Base-by-base conservation (phyloP, 2,888 invertebrate genomes). In the Himalopsyche japonica region DNA sequence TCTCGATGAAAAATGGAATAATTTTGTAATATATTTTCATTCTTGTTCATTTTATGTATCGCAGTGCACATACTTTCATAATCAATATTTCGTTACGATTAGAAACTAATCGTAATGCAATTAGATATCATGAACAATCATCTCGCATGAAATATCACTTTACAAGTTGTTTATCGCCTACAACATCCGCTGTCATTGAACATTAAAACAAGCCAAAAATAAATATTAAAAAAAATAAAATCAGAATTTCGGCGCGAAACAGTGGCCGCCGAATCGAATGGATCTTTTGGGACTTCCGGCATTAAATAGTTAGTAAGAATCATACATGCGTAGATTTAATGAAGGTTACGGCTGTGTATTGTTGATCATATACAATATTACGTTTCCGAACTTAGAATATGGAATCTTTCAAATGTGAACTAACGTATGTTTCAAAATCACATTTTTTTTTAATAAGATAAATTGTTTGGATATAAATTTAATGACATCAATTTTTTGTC, bases 161-260 rank as follows among this genome's bases (percentile, higher is more conserved):
- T 70, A 70, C 70, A 27, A 30, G 12, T 70, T 70, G 70, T 70
- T 70, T 70, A 70, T 70, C 70, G 70, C 70, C 18, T 70, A 70
- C 70, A 70, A 70, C 70, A 70, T 70, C 70, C 70, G 70, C 70
- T 70, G 70, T 70, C 70, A 70, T 70, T 70, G 70, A 70, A 70
- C 8, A 70, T 12, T 27, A 70, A 70, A 70, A 24, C 27, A 15
- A 5, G 70, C 70, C 12, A 70, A 70, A 70, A 70, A 70, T 37
- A 37, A 37, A 32, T 48, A 49, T n/a, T 49, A 49, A 49, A 49
- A 18, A 49, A 49, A 8, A n/a, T n/a, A n/a, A 49, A 49, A 57
- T 57, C 70, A 24, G 64, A 64, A 70, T 70, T 70, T 70, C 24
- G 70, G 70, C 70, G 30, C 70, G 70, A 70, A 70, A 30, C 70